phyloP scores from a whole-genome alignment of 2,113 vertebrate species.

The Zootoca vivipara region DNA sequence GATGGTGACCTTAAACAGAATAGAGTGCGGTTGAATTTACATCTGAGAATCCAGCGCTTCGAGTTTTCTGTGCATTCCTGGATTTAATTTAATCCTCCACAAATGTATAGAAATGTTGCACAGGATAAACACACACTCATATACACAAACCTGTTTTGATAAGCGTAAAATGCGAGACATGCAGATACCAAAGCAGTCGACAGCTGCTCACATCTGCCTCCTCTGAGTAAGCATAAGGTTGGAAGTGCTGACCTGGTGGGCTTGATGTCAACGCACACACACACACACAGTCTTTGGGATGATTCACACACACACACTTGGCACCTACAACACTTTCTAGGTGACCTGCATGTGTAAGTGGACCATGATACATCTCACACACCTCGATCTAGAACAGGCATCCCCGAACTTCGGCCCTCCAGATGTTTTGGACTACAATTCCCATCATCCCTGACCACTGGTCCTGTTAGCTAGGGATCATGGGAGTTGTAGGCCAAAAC shows the following conservation, averaged over 20 bases:
- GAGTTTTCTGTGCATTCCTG: not conserved
- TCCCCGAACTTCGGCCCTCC: too few species aligned
- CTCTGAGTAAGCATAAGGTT: not conserved
- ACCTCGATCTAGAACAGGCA: not conserved
- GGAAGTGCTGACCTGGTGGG: not conserved
- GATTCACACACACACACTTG: not conserved
- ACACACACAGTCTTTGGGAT: not conserved
- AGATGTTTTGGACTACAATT: too few species aligned
- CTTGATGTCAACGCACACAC: not conserved
- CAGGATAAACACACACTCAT: not conserved
- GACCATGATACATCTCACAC: not conserved
- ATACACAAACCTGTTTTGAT: not conserved
- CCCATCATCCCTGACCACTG: too few species aligned
- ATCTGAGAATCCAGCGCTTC: not conserved
- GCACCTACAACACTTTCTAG: not conserved
- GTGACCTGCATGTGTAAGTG: not conserved
- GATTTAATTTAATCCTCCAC: not conserved
- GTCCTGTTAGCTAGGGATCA: too few species aligned
- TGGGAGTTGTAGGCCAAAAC: too few species aligned
- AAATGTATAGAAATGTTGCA: not conserved
- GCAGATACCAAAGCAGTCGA: not conserved
- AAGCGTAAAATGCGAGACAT: not conserved
- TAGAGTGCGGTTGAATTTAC: not conserved
- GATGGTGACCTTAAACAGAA: not conserved
- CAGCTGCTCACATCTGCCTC: not conserved